Base-by-base conservation (phyloP, 1,140 invertebrate species). In the Metopolophium dirhodum region DNA sequence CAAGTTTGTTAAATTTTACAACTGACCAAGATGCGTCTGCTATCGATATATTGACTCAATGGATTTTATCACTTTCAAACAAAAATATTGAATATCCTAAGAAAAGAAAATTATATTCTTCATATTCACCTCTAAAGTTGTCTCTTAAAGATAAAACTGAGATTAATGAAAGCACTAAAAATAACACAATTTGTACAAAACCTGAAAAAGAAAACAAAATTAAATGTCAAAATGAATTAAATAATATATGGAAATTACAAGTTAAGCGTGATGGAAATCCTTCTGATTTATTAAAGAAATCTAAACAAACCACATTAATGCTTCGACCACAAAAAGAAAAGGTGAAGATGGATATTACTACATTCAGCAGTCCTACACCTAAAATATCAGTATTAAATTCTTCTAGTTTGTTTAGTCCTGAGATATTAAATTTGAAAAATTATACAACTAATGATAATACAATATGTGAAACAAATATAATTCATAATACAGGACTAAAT, bases 121-220 rank as follows among this genome's bases (percentile, higher is more conserved):
- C 47, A 18, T 93, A 93, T 54, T 93, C 91, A n/a, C 91, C 91
- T 41, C 82, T 93, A 37, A 93, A 93, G n/a, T 93, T 93, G 41
- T 85, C 82, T 41, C 68, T 93, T 18, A 93, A 93, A 45, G 91
- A 93, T 54, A 51, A 85, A 45, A 86, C 41, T 86, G 91, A 86
- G 22, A 3, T n/a, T 9, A 68, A 45, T 61, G 37, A 90, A 61
- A 35, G 4, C 8, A n/a, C 20, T 23, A n/a, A 68, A 68, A 68
- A n/a, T n/a, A 61, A 68, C n/a, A n/a, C 18, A 45, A 68, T 30
- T 1, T 57, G 9, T 83, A 11, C 7, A 85, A 83, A 45, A 30
- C 22, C 26, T 37, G 35, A 93, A 54, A 93, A 93, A 30, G 82
- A 93, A 85, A 57, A 85, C 8, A 92, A 85, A 54, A 86, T 37